Evolutionary conservation across 2,113 vertebrate genomes (phyloP).

Genomic region (Erpornis zantholeuca): DNA sequence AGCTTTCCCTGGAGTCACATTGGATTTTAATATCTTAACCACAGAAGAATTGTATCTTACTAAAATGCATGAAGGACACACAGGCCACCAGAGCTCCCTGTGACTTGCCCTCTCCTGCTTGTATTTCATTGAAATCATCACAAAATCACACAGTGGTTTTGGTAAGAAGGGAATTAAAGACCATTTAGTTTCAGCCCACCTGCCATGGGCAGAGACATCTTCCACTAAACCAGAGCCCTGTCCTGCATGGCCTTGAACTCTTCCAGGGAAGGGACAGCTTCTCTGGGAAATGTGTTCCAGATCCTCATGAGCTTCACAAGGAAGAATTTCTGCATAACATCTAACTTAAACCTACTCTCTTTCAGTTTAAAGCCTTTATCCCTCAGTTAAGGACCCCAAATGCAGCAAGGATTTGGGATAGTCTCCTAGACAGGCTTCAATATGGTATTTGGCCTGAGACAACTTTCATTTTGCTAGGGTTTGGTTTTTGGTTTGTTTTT

Average conservation of each 20-base stretch:
- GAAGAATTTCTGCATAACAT: background rate
- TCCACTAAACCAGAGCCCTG: background rate
- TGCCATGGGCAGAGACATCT: background rate
- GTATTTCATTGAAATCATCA: background rate
- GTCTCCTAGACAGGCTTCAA: background rate
- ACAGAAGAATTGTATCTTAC: background rate
- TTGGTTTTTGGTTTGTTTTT: background rate
- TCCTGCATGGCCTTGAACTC: background rate
- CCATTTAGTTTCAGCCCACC: background rate
- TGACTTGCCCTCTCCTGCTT: background rate
- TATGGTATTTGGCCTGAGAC: background rate
- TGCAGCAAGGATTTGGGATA: background rate
- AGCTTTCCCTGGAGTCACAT: background rate
- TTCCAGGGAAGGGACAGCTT: background rate
- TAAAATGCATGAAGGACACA: background rate
- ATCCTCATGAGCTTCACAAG: background rate
- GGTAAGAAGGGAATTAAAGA: background rate
- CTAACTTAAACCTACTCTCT: background rate
- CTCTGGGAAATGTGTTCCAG: background rate
- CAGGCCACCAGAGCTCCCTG: background rate
- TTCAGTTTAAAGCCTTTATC: background rate
- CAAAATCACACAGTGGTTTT: background rate
- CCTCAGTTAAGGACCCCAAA: background rate
- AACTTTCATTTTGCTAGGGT: too few species aligned
- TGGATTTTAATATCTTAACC: background rate